A percentile compares a stretch with the other conserved stretches of the same genome.
Evolutionary conservation across 2,888 invertebrate genomes (phyloP).

Genomic region (Lumbricus terrestris): DNA sequence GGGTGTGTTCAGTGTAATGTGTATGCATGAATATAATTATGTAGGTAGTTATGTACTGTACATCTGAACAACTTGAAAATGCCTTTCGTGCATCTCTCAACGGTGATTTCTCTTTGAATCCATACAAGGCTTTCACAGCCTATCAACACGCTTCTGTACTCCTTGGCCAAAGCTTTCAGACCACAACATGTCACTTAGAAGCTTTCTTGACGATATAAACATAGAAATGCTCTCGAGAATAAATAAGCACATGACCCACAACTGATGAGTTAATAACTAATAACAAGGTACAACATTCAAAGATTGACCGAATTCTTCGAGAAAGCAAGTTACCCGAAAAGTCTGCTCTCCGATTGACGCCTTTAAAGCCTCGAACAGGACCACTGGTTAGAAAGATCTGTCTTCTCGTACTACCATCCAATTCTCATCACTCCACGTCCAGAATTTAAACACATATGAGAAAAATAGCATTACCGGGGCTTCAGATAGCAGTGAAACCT

Average conservation of each 20-base stretch:
- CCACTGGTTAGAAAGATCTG: neutral
- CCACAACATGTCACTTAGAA: neutral
- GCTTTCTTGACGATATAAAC: neutral
- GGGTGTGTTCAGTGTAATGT: too few relatives aligned
- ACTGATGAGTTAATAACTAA: neutral
- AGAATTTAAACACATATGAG: neutral
- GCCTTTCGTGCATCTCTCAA: neutral
- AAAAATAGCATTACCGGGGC: constrained; percentile 3
- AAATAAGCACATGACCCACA: neutral
- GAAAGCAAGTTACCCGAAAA: neutral
- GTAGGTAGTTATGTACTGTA: neutral
- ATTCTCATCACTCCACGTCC: neutral
- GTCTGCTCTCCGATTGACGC: neutral
- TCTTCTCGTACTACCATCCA: neutral
- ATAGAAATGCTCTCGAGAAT: neutral
- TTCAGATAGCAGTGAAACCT: neutral
- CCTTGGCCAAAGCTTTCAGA: neutral
- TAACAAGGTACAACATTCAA: neutral
- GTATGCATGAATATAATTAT: neutral
- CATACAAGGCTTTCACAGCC: neutral
- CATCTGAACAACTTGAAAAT: neutral
- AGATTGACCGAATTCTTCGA: neutral
- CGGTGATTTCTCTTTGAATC: neutral
- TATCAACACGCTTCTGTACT: neutral
- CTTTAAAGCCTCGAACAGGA: too few relatives aligned